phyloP scores from a whole-genome alignment of 2,888 invertebrate species.

The Pyrocoelia pectoralis region DNA sequence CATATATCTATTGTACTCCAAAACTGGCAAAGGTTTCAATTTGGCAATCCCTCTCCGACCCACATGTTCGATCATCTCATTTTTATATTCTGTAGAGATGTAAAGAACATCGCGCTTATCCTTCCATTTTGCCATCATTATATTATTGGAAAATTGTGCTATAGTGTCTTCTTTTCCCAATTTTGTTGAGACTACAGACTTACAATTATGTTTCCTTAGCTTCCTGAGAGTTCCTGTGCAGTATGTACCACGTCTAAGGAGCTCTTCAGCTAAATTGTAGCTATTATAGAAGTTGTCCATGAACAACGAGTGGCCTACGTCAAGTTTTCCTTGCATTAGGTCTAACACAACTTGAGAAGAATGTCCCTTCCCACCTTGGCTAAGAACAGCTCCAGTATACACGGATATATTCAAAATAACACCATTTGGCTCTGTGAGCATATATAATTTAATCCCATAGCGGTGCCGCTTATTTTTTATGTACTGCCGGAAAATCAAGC shows the following conservation, averaged over 20 bases:
- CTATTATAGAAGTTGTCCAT: conserved; percentile 13
- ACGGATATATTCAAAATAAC: conserved; percentile 40
- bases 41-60: conserved; percentile 7
- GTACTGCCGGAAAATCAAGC: conserved; percentile 42
- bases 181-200: conserved; percentile 23
- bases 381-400: conserved; percentile 43
- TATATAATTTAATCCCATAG: conserved; percentile 46
- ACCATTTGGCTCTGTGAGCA: conserved; percentile 40
- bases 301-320: conserved; percentile 30
- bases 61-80: not conserved
- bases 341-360: conserved; percentile 39
- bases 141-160: conserved; percentile 30
- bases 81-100: not conserved
- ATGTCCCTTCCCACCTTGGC: conserved; percentile 44
- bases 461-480: conserved; percentile 41
- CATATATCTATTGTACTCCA: conserved; percentile 23
- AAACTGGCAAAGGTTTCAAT: conserved; percentile 16
- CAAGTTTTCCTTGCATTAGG: conserved; percentile 35
- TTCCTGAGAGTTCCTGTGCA: conserved; percentile 36
- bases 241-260: conserved; percentile 37
- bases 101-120: conserved; percentile 7
- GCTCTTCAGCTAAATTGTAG: not conserved
- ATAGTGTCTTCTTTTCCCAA: not conserved
- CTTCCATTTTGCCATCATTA: conserved; percentile 31
- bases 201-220: conserved; percentile 32